phyloP scores from a whole-genome alignment of 2,113 vertebrate genomes.

The Syngnathus typhle region DNA sequence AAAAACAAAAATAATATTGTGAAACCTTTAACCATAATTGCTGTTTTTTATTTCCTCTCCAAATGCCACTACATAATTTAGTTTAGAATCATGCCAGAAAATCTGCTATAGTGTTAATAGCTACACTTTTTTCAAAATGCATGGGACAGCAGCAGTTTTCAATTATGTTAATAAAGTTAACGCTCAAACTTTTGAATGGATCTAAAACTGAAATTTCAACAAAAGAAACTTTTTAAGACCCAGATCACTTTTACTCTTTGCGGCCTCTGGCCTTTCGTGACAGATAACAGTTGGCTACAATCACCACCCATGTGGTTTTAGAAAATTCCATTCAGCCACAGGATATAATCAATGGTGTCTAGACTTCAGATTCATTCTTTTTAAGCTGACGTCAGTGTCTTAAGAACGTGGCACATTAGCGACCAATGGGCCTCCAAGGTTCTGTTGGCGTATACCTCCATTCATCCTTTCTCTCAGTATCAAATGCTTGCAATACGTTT shows the following conservation, averaged over 20 bases:
- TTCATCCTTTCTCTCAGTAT: too few relatives aligned
- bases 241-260: neutral
- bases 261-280: conserved; percentile 6
- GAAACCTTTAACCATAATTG: too few relatives aligned
- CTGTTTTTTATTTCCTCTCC: neutral
- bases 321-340: conserved; percentile 24
- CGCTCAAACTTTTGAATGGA: too few relatives aligned
- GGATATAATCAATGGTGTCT: conserved; percentile 21
- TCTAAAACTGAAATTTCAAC: too few relatives aligned
- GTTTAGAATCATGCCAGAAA: too few relatives aligned
- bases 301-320: conserved; percentile 3
- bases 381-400: conserved; percentile 15
- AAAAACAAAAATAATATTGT: too few relatives aligned
- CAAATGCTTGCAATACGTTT: too few relatives aligned
- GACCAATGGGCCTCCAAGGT: neutral
- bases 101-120: too few relatives aligned
- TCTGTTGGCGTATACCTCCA: neutral
- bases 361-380: conserved; percentile 9
- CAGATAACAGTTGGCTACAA: conserved; percentile 17
- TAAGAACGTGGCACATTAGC: conserved; percentile 26
- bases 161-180: too few relatives aligned
- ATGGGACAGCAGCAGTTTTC: too few relatives aligned
- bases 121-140: too few relatives aligned
- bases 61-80: conserved; percentile 1
- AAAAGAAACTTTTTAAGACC: too few relatives aligned